Evolutionary conservation across 2,888 invertebrate genomes (phyloP).

Genomic region (Pollenia labialis): DNA sequence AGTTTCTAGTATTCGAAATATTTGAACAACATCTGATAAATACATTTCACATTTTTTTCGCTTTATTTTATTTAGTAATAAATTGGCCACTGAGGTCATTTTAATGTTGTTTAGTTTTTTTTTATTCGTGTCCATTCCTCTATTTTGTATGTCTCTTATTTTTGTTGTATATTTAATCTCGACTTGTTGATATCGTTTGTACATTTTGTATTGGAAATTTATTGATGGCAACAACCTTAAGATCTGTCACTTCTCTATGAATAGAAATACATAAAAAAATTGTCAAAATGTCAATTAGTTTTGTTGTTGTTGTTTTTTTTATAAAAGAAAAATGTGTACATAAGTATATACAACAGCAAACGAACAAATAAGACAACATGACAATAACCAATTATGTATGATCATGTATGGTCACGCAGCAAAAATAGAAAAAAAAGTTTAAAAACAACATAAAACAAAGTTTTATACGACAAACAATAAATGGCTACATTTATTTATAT

Average conservation of each 20-base stretch:
- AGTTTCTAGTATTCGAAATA: not conserved
- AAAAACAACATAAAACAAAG: slow-evolving; percentile 31
- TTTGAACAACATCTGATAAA: slow-evolving; percentile 32
- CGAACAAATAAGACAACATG: slow-evolving; percentile 68
- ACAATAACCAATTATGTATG: slow-evolving; percentile 74
- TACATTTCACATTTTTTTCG: slow-evolving; percentile 13
- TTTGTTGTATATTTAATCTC: slow-evolving; percentile 52
- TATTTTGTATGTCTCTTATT: slow-evolving; percentile 11
- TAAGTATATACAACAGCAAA: slow-evolving; percentile 7
- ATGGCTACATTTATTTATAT: slow-evolving; percentile 56
- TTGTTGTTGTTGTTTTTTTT: slow-evolving; percentile 20
- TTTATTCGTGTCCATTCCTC: not conserved
- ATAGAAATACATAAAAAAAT: slow-evolving; percentile 67
- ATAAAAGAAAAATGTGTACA: not conserved
- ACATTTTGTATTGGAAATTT: slow-evolving; percentile 62
- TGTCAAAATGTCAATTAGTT: slow-evolving; percentile 74
- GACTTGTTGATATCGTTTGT: slow-evolving; percentile 66
- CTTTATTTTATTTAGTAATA: slow-evolving; percentile 25
- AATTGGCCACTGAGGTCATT: slow-evolving; percentile 57
- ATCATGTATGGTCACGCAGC: slow-evolving; percentile 73
- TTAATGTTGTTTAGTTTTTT: slow-evolving; percentile 5
- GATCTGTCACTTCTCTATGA: slow-evolving; percentile 72
- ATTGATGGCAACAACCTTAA: slow-evolving; percentile 73
- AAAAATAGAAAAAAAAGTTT: slow-evolving; percentile 15
- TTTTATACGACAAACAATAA: slow-evolving; percentile 35